Evolutionary conservation across 2,113 vertebrate genomes (phyloP), one percentile per base, ranked within the genome.

Genomic region (Nothobranchius furzeri): DNA sequence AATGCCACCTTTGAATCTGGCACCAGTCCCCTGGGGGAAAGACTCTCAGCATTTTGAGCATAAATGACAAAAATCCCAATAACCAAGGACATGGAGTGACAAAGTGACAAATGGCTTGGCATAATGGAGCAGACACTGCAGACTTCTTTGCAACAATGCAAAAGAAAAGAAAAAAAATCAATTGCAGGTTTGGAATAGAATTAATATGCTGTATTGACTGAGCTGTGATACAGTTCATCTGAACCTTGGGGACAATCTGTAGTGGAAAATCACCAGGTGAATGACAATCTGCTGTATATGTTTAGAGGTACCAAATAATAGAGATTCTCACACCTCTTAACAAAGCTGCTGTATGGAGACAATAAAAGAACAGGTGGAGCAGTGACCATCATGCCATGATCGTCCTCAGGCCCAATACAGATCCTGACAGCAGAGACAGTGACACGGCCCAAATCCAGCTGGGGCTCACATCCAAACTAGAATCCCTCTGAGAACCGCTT

Each of bases 401-500:
- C 45, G 5, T 84, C 75, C 64, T 76, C 17, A 1, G 50, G 69
- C 67, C 62, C 67, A 61, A 75, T 77, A 78, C 77, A 71, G 60
- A 76, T 73, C 46, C 72, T 75, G 81, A 76, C 75, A 68, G 62
- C 56, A 0, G 1, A 37, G 42, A 68, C 62, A 12, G 40, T 11
- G 6, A 37, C 1, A 5, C 12, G 58, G 55, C 83, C 50, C 75
- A 86, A 70, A 81, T 69, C 85, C 88, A 85, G 80, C 79, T 88
- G 87, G 60, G 84, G 81, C 87, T 73, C 68, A 64, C 81, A 47
- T 79, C 83, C 11, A 0, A 20, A 54, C 49, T 49, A 69, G 55
- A 68, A 75, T 76, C 64, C 84, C 86, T 73, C 7, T 8, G 82
- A 89, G 91, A 86, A 82, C 80, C n/a, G 64, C 70, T 86, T 90